Conservation (phyloP, 2,797 vertebrate genomes). For the Menidia menidia region DNA sequence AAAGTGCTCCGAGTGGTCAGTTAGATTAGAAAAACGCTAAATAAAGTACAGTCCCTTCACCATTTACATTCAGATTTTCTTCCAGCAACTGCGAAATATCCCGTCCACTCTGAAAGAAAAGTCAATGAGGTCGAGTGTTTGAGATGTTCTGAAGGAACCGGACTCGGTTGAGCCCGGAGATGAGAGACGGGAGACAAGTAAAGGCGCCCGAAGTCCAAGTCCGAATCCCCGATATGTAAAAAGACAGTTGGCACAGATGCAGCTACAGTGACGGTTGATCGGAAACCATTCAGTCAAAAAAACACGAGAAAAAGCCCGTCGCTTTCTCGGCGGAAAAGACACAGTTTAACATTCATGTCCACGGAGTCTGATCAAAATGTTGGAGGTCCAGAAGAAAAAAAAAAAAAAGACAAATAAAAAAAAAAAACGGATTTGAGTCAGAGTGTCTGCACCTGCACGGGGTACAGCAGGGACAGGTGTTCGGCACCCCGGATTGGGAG, state of each 20-base stretch:
- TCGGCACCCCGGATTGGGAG: slow-evolving; percentile 90
- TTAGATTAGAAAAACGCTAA: too few relatives aligned
- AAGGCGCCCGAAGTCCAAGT: slow-evolving; percentile 51
- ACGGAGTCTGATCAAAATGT: slow-evolving; percentile 39
- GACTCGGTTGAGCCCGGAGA: slow-evolving; percentile 18
- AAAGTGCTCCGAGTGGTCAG: too few relatives aligned
- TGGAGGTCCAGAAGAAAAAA: slow-evolving; percentile 12
- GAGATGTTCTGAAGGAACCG: slow-evolving; percentile 23
- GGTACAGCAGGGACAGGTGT: slow-evolving; percentile 90
- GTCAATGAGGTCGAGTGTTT: slow-evolving; percentile 20
- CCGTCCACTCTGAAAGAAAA: slow-evolving; percentile 36
- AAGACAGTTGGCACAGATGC: slow-evolving; percentile 51
- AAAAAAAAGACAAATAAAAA: neutral
- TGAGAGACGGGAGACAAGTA: slow-evolving; percentile 35
- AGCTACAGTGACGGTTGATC: slow-evolving; percentile 43
- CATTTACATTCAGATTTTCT: slow-evolving; percentile 12
- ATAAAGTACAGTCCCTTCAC: too few relatives aligned
- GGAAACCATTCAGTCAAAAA: slow-evolving; percentile 28
- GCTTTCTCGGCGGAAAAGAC: slow-evolving; percentile 15
- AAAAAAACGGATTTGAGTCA: slow-evolving; percentile 63
- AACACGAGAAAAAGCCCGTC: neutral
- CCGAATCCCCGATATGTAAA: slow-evolving; percentile 47
- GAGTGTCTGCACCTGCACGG: slow-evolving; percentile 86
- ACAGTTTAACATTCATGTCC: slow-evolving; percentile 62
- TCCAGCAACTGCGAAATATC: slow-evolving; percentile 8